These are phyloP conservation scores for Todiramphus saurophagus DNA, from an alignment of 2,113 vertebrate species.

Conservation along the genomic window DNA sequence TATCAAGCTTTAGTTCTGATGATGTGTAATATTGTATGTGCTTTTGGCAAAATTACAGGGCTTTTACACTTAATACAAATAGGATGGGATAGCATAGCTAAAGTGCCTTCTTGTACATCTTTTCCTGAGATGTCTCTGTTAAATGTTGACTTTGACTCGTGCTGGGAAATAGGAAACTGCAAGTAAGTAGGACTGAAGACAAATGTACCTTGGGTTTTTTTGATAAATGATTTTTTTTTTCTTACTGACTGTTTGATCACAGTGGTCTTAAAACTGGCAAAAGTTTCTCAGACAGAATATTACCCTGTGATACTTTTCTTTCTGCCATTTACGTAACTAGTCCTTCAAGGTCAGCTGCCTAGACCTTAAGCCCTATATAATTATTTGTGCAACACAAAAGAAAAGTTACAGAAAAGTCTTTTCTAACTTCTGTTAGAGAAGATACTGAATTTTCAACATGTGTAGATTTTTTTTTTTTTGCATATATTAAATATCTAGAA, in stretches of 20 bases:
- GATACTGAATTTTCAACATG: background rate
- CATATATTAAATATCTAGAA: background rate
- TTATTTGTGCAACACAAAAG: background rate
- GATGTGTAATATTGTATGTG: background rate
- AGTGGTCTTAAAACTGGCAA: background rate
- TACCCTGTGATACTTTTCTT: background rate
- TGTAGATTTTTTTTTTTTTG: background rate
- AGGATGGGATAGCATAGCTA: background rate
- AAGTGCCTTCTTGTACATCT: background rate
- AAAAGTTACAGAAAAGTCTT: background rate
- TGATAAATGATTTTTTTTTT: background rate
- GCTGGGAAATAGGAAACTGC: background rate
- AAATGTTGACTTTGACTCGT: background rate
- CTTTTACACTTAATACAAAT: background rate
- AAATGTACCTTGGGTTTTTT: fast-evolving
- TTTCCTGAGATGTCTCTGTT: background rate
- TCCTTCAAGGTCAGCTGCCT: background rate
- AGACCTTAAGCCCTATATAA: background rate
- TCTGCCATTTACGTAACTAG: background rate
- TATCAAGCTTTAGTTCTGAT: background rate
- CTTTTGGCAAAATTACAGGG: background rate
- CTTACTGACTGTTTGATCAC: background rate
- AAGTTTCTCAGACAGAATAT: background rate
- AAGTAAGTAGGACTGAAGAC: background rate
- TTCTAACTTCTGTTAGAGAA: background rate